These are phyloP conservation scores for Spea hammondii DNA, from an alignment of 2,797 vertebrate genomes.

Conservation along the genomic window DNA sequence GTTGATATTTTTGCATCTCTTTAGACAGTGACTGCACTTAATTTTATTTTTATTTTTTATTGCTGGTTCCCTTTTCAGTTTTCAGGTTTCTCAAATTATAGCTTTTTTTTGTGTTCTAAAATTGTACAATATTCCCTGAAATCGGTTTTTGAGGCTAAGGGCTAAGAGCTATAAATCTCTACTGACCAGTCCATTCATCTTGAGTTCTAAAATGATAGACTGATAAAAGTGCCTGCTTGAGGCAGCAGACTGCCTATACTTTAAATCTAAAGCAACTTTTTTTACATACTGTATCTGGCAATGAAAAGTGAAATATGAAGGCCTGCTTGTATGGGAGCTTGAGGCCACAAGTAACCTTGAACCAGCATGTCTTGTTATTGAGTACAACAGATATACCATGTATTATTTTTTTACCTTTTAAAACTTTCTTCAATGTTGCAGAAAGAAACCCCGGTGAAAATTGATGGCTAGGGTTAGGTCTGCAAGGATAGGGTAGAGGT, in stretches of 20 bases:
- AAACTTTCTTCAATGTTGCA: too few relatives aligned
- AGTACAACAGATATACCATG: background rate
- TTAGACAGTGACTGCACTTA: background rate
- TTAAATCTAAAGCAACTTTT: conserved; percentile 49
- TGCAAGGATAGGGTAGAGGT: too few relatives aligned
- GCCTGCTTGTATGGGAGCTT: conserved; percentile 29
- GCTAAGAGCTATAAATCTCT: conserved; percentile 44
- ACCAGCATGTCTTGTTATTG: conserved; percentile 19
- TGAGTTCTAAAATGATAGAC: conserved; percentile 48
- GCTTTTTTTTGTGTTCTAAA: conserved; percentile 28
- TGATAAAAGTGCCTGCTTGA: conserved; percentile 42
- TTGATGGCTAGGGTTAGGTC: too few relatives aligned
- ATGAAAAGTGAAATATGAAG: conserved; percentile 29
- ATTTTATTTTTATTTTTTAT: background rate
- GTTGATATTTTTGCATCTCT: too few relatives aligned
- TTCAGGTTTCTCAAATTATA: background rate
- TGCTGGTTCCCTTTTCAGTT: background rate
- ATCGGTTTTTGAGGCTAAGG: conserved; percentile 39
- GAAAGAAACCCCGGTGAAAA: too few relatives aligned
- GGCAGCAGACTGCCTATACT: conserved; percentile 35
- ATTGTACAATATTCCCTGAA: conserved; percentile 24
- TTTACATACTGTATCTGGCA: conserved; percentile 38
- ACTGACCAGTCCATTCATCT: conserved; percentile 48
- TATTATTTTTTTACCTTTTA: too few relatives aligned
- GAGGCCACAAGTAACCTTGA: conserved; percentile 39